Evolutionary conservation across 2,888 invertebrate species (phyloP).

Genomic region (Lacanobia oleracea): DNA sequence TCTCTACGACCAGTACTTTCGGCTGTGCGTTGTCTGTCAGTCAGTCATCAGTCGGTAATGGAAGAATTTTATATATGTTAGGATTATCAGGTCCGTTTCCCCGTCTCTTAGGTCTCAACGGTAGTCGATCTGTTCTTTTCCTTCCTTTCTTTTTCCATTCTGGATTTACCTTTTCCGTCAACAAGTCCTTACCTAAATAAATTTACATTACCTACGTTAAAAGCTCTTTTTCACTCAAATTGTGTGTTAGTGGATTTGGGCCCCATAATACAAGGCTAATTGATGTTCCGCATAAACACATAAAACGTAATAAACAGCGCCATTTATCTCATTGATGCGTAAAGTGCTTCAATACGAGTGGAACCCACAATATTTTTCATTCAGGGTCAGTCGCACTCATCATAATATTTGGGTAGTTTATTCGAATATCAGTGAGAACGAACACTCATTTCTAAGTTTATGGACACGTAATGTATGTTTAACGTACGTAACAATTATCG

Average conservation of each 20-base stretch:
- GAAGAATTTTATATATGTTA: too few species aligned
- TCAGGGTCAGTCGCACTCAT: constrained; percentile 30
- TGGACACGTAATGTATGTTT: constrained; percentile 12
- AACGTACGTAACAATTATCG: constrained; percentile 59
- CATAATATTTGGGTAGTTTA: constrained; percentile 6
- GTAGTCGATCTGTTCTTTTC: neutral
- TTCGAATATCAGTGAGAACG: constrained; percentile 4
- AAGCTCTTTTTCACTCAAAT: constrained; percentile 17
- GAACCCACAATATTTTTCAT: constrained; percentile 14
- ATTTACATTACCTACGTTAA: constrained; percentile 9
- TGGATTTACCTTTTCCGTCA: constrained; percentile 4
- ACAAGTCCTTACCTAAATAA: constrained; percentile 17
- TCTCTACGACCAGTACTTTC: too few species aligned
- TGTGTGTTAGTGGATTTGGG: constrained; percentile 1
- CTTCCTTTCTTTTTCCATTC: neutral
- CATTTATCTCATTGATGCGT: constrained; percentile 26
- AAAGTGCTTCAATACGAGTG: constrained; percentile 16
- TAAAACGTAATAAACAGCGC: constrained; percentile 9
- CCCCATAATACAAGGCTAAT: constrained; percentile 13
- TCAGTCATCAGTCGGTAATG: too few species aligned
- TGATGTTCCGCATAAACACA: constrained; percentile 10
- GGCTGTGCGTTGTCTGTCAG: too few species aligned
- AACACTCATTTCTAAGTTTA: constrained; percentile 14
- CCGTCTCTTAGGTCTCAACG: neutral
- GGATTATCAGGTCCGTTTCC: neutral